Conservation (phyloP, 2,797 vertebrate genomes). For the Echiichthys vipera region DNA sequence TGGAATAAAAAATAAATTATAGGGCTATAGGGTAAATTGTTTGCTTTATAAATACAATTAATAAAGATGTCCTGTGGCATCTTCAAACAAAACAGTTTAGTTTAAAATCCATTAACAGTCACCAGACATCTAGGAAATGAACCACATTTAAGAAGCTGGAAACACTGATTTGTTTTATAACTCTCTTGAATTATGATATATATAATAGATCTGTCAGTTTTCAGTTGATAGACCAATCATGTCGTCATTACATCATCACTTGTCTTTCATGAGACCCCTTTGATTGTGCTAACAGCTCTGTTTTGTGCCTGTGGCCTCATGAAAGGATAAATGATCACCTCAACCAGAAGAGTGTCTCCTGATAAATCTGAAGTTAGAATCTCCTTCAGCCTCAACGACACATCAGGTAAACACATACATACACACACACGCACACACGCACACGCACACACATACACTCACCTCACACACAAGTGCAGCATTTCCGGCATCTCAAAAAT, state of each 20-base stretch:
- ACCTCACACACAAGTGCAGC: constrained; percentile 5
- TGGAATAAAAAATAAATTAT: background rate
- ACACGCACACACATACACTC: constrained; percentile 1
- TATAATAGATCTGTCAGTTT: background rate
- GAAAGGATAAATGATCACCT: constrained; percentile 98
- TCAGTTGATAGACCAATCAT: background rate
- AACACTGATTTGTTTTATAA: background rate
- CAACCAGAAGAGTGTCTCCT: constrained; percentile 93
- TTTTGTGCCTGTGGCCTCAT: constrained; percentile 57
- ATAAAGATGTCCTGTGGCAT: background rate
- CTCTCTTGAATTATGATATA: background rate
- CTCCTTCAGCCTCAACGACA: constrained; percentile 94
- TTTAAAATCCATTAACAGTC: no score
- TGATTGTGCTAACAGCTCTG: constrained; percentile 52
- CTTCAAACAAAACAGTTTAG: no score
- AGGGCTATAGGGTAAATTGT: background rate
- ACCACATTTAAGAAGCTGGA: background rate
- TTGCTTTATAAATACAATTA: background rate
- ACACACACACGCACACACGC: constrained; percentile 19
- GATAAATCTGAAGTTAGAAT: constrained; percentile 96
- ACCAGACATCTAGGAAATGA: no score
- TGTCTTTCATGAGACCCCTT: constrained; percentile 2
- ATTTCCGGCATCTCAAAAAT: constrained; percentile 26
- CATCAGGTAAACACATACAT: constrained; percentile 86
- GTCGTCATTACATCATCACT: background rate